Percentiles rank a stretch among this genome's conserved stretches.
These are phyloP conservation scores for Pristionchus pacificus DNA, from an alignment of 1,140 invertebrate species.

Conservation along the genomic window DNA sequence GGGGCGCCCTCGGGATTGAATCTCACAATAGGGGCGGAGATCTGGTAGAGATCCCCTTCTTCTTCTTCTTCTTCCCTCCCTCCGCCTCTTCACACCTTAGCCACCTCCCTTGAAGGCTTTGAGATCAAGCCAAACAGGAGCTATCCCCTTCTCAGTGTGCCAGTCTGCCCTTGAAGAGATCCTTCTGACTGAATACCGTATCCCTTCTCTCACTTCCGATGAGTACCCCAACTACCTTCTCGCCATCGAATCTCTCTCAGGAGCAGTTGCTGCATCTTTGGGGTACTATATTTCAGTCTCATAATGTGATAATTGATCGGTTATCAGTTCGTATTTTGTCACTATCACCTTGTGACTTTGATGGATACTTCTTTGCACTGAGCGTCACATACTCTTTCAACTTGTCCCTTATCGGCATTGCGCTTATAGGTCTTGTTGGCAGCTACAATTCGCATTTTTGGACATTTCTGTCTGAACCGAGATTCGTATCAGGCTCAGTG, in stretches of 20 bases:
- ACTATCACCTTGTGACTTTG: no score
- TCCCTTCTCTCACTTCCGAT: background rate
- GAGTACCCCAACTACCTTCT: background rate
- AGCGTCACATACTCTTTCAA: no score
- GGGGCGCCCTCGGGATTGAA: no score
- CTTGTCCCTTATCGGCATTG: no score
- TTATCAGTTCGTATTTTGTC: no score
- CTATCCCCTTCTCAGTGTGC: background rate
- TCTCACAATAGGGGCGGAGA: background rate
- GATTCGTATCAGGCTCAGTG: no score
- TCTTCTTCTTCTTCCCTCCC: background rate
- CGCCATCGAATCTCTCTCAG: conserved; percentile 31
- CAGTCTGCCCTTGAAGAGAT: conserved; percentile 1
- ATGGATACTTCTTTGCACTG: no score
- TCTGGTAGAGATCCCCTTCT: background rate
- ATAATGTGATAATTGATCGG: background rate
- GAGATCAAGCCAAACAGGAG: no score
- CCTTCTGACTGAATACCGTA: background rate
- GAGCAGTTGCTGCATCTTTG: conserved; percentile 43
- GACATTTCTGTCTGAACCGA: no score
- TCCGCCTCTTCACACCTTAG: background rate
- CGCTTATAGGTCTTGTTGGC: no score
- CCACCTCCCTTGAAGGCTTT: no score
- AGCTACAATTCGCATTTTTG: no score
- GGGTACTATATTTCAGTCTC: conserved; percentile 25